Base-by-base conservation (phyloP, 2,888 invertebrate genomes). In the Scotopteryx bipunctaria region DNA sequence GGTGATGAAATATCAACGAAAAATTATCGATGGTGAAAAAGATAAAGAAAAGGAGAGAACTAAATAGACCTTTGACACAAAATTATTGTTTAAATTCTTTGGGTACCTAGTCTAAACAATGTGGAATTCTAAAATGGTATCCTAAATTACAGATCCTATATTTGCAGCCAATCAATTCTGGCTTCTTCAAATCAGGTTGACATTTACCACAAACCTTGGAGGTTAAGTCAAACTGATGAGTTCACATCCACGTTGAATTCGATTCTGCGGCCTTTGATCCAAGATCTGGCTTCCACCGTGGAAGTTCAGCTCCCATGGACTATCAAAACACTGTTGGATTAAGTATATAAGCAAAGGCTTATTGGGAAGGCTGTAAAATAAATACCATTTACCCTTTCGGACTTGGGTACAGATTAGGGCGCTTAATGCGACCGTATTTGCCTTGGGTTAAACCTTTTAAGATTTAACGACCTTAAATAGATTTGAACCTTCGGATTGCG, bases 331-430 rank as follows among this genome's bases (percentile, higher is more conserved):
- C 25, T 31, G 41, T 37, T 43, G 51, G 57, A 59, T 61, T 61
- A 49, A 53, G 46, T 16, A 47, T 35, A 38, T 42, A 49, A 53
- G 44, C 52, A 16, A n/a, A 27, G 51, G 59, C 43, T 55, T 52
- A 58, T 58, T 58, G 56, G 41, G 41, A 53, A 51, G 46, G 54
- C 48, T 50, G 51, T 55, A 58, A 57, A 60, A 60, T 63, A 63
- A 58, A 63, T 63, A 60, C 60, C 46, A 63, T 60, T 58, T 54
- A 62, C 60, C 58, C 54, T 52, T 56, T 53, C 48, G 56, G 56
- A 53, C 50, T 47, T 43, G 15, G 50, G 43, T 41, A 42, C 56
- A 60, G 60, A 60, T 60, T 55, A 63, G 56, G 53, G 53, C 49
- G 42, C 55, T 57, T 63, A 62, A 58, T 63, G 55, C 57, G 48